A percentile compares a stretch with the other conserved stretches of the same genome.
Evolutionary conservation across 2,113 vertebrate species (phyloP).

Genomic region (Bombycilla garrulus): DNA sequence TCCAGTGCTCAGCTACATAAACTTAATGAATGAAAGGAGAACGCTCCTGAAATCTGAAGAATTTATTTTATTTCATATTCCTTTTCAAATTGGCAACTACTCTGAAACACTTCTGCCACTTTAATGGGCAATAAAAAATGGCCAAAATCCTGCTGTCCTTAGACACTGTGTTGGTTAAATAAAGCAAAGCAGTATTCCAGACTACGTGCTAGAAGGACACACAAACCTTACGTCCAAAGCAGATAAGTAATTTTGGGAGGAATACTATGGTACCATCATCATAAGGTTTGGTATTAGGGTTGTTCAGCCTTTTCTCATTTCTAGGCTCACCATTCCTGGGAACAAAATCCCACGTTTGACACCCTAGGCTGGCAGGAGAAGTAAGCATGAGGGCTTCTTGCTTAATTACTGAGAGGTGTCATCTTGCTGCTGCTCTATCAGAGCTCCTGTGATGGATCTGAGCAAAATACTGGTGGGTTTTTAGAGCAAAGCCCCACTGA

Average conservation of each 20-base stretch:
- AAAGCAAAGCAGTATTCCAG: neutral
- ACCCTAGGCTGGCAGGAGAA: neutral
- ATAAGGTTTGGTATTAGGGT: neutral
- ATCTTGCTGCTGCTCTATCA: neutral
- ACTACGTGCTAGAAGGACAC: neutral
- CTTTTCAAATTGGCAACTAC: neutral
- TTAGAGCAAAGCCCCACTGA: neutral
- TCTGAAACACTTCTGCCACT: neutral
- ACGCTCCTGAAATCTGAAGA: neutral
- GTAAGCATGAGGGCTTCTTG: neutral
- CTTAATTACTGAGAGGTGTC: neutral
- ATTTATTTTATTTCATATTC: conserved; percentile 10
- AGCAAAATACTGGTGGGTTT: neutral
- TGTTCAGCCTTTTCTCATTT: neutral
- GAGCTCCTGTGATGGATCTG: neutral
- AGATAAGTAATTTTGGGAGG: neutral
- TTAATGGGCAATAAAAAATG: neutral
- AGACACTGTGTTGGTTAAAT: neutral
- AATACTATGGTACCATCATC: neutral
- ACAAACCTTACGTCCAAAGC: neutral
- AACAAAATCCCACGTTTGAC: neutral
- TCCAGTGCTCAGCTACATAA: neutral
- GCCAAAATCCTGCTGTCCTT: neutral
- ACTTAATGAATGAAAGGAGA: neutral
- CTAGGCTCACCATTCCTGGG: neutral